Evolutionary conservation across 2,888 invertebrate genomes (phyloP), one percentile per base, ranked within the genome.

Genomic region (Parnassius apollo): DNA sequence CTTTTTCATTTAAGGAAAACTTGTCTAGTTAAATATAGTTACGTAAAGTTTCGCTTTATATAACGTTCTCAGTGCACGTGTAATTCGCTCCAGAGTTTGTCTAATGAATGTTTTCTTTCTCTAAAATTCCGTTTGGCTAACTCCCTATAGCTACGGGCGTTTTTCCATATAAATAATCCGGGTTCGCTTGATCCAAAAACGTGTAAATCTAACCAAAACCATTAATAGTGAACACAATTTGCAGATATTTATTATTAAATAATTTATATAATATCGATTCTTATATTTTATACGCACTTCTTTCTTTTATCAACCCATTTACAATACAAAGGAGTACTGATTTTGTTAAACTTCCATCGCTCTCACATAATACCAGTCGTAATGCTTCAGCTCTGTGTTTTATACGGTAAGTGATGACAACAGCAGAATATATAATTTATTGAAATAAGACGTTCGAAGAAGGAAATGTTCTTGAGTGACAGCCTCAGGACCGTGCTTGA

Each of bases 101-200:
- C 48, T 64, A 64, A 64, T 57, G 56, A 64, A 64, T 66, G 66
- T 66, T 65, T 66, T 65, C 65, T 68, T 66, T 66, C 67, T 57
- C 66, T 66, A 42, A 66, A 65, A 65, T 61, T 68, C 59, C 59
- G 61, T 63, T 66, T 66, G 62, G 57, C 61, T 46, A 53, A 53
- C 48, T 42, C 51, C 51, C 35, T 46, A 46, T 25, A 13, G 55
- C 59, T 59, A 56, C 56, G 56, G 56, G 63, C 63, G 35, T 48
- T 42, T 52, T 59, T 25, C 52, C 42, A 60, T 52, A 52, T 59
- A 56, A 64, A 59, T 64, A 49, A 59, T 52, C 46, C 50, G 12
- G 42, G 51, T 51, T 48, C 44, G 42, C 25, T 52, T 35, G 4
- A 4, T 59, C 42, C 12, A 54, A 12, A 54, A 13, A 42, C 10